Evolutionary conservation across 1,140 invertebrate species (phyloP), one percentile per base, ranked within the genome.

Genomic region (Drosophila biarmipes): DNA sequence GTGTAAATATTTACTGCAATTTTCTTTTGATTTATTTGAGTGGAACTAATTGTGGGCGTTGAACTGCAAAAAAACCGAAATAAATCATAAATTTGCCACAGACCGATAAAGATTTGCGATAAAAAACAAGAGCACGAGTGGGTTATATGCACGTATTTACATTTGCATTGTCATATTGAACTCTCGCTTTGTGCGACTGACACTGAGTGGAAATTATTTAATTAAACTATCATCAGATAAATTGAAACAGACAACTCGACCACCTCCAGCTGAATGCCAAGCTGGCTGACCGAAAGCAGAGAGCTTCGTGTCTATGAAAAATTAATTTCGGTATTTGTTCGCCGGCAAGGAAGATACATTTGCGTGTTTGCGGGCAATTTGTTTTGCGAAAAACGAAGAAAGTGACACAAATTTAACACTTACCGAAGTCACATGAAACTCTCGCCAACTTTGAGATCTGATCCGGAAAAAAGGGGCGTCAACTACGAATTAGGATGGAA

Each of bases 11-110:
- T 84, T 84, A 58, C 80, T 87, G 62, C 71, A 49, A 82, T 76
- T 75, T 82, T 80, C 54, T 87, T 87, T 89, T 89, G 84, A 87
- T 89, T 87, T 87, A 87, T 87, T 87, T 89, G 78, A 89, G 82
- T 87, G 82, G 84, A 87, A 87, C 82, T 87, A 87, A 87, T 87
- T 87, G 82, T 89, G 82, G 82, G 82, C 82, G 82, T 87, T 87
- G 82, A 87, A 87, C 82, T 89, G 82, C 69, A 81, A 77, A 86
- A 87, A 76, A 75, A 81, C 52, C 21, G 51, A 66, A 62, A 78
- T 51, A 71, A 64, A 68, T 69, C 57, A 78, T 58, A 73, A 73
- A 82, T 38, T 71, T 55, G 38, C 53, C 42, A 43, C 17, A 49
- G n/a, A 61, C 40, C 66, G 68, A 72, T 57, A 69, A 69, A 68